Base-by-base conservation (phyloP, 2,113 vertebrate species). In the Serilophus lunatus region DNA sequence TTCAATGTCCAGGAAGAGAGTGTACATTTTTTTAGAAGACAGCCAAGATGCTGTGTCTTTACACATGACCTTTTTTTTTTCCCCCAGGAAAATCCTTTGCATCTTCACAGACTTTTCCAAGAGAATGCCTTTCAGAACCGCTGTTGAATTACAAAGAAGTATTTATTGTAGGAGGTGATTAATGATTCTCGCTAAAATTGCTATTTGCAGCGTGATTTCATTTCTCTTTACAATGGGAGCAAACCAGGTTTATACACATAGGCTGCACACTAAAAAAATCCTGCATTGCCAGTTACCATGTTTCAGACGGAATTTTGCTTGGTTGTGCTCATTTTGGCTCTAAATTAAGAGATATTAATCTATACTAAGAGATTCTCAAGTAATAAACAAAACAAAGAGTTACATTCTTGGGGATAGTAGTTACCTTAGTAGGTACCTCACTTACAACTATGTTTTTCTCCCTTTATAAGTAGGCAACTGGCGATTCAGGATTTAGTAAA, bases 141-240 rank as follows among this genome's bases (percentile, higher is more conserved):
- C 98, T 98, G 98, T 98, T 98, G 98, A 98, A 98, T 98, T 97
- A 98, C 98, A 98, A 98, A 98, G 98, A 98, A 98, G 98, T 98
- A 98, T 98, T 98, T 98, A 98, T 98, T 98, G 98, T 98, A 98
- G 96, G 97, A 98, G 96, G 97, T 98, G 98, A 98, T 98, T 98
- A 98, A 98, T 98, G 98, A 96, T 98, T 98, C 98, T 91, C 76
- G 13, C 97, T 98, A 97, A 98, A 98, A 98, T 98, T 98, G 97
- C 97, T 98, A 98, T 98, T 98, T 98, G 98, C 97, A 97, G 97
- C 86, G 72, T 96, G 98, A 98, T 98, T 98, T 98, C 94, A 98
- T 98, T 98, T 97, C 82, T 96, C 95, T 97, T 97, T 98, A 97
- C 96, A 97, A 98, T 97, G 93, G 90, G 92, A 88, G 92, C 56